Base-by-base conservation (phyloP, 2,797 vertebrate species). In the Argyrosomus regius region DNA sequence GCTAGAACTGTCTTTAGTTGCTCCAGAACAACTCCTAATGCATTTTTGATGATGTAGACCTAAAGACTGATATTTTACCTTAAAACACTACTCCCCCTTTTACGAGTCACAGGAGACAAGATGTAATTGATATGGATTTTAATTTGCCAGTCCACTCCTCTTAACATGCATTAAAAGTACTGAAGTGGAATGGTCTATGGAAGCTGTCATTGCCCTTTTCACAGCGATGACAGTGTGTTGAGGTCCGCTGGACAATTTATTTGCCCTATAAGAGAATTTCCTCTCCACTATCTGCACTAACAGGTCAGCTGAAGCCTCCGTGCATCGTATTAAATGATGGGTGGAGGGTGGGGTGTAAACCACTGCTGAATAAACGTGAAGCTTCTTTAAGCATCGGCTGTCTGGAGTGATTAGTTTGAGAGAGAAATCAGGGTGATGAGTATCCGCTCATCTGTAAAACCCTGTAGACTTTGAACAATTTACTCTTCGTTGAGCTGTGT, bases 121-220 rank as follows among this genome's bases (percentile, higher is more conserved):
- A 63, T 72, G 88, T 86, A 89, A 92, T 89, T 89, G 84, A 88
- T 88, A 91, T 89, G 85, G 90, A 90, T 93, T 93, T 91, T 89
- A 89, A 91, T 93, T 91, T 87, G 66, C 81, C 80, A 53, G 52
- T 83, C 64, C 76, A 43, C 56, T 86, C 87, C 61, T 87, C 82
- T 91, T 86, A 88, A 82, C 86, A 83, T 90, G 87, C 91, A 88
- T 92, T 90, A 87, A 82, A 90, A 80, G 81, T 84, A 81, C 86
- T 87, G 59, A 67, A 85, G 83, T 87, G 83, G 77, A 92, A 86
- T 81, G 79, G 87, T 71, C 71, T 85, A 71, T 87, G 82, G 84
- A 88, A 78, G 65, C 81, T 89, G 84, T 85, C 89, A 80, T 84
- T 89, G 80, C 78, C 77, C 81, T 90, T 87, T 87, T 72, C 82